Percentiles rank a stretch among this genome's conserved stretches.
Evolutionary conservation across 2,113 vertebrate species (phyloP).

Genomic region (Bombycilla garrulus): DNA sequence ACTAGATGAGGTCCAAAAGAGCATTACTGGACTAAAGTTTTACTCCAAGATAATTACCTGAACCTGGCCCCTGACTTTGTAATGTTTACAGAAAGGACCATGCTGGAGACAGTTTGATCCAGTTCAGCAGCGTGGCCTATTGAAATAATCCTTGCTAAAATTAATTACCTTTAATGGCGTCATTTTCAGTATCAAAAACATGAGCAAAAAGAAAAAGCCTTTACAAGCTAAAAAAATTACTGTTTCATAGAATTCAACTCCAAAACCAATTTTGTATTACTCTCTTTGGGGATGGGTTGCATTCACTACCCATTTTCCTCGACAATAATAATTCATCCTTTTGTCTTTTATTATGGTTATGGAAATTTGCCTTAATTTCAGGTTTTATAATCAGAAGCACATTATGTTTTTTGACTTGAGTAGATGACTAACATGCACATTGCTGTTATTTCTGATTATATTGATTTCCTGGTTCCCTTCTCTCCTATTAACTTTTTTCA

Average conservation of each 20-base stretch:
- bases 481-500: background rate
- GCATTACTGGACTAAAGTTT: background rate
- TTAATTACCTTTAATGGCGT: background rate
- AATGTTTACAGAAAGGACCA: accelerated
- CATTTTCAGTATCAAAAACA: background rate
- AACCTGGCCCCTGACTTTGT: background rate
- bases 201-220: background rate
- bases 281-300: background rate
- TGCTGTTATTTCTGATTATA: background rate
- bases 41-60: background rate
- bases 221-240: background rate
- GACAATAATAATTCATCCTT: background rate
- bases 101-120: background rate
- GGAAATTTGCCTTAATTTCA: background rate
- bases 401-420: background rate
- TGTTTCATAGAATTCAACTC: background rate
- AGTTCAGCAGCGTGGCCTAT: background rate
- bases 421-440: background rate
- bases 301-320: background rate
- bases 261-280: background rate
- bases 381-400: background rate
- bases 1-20: background rate
- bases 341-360: background rate
- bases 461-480: background rate
- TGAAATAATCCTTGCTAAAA: background rate